Evolutionary conservation across 1,140 invertebrate genomes (phyloP), one percentile per base, ranked within the genome.

Genomic region (Zaprionus ghesquierei): DNA sequence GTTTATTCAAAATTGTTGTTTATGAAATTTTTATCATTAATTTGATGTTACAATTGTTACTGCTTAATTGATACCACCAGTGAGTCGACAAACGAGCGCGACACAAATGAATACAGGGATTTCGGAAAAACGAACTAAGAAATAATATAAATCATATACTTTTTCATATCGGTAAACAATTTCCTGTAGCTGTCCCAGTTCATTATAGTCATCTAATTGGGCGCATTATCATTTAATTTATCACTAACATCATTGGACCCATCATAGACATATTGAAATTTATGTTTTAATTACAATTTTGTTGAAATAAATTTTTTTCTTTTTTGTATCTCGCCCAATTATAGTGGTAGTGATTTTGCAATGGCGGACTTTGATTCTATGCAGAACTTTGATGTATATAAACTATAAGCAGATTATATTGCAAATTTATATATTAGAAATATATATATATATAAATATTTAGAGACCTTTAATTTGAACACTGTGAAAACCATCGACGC

Each of bases 281-380:
- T 62, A 54, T 69, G 13, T 54, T 38, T 22, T 50, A 35, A 54
- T 44, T 44, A 46, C n/a, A 27, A 25, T 69, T 77, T 25, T 41
- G 29, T 64, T 41, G 33, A 41, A 58, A 51, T 68, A 46, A 20
- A 49, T 84, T 63, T 68, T 55, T 66, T 49, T 77, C 64, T 15
- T 72, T 61, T 68, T 69, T 49, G 23, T 18, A 63, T 81, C 69
- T 76, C 44, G 55, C 53, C 65, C 71, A 29, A 63, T 81, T 85
- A 66, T 79, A 91, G 90, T 85, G 79, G 75, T 68, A 81, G 51
- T 76, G 84, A 91, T 74, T 89, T 90, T 79, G 66, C 54, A 51
- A 86, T 87, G 69, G 20, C 89, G 84, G 89, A 91, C 63, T 90
- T 91, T 75, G 89, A 91, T 49, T 55, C 82, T 65, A 87, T 91